phyloP scores from a whole-genome alignment of 2,888 invertebrate species.

The Spilarctia lutea region DNA sequence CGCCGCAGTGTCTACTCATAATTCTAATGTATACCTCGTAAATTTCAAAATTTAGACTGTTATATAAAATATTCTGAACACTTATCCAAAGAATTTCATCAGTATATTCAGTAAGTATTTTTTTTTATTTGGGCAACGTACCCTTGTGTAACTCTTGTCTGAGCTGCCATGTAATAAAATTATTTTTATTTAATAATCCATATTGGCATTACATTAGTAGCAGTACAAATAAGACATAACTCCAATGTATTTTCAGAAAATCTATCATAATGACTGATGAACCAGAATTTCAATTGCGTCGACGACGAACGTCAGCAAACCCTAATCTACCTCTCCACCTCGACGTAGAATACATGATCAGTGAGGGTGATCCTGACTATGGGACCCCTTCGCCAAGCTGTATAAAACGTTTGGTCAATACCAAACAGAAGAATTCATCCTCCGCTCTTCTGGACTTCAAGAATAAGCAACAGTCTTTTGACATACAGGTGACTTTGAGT shows the following conservation, averaged over 20 bases:
- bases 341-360: slow-evolving; percentile 73
- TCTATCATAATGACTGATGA: slow-evolving; percentile 67
- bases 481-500: slow-evolving; percentile 71
- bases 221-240: neutral
- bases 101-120: slow-evolving; percentile 29
- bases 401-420: slow-evolving; percentile 67
- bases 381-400: slow-evolving; percentile 80
- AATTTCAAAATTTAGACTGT: slow-evolving; percentile 22
- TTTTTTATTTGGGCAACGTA: neutral
- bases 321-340: slow-evolving; percentile 72
- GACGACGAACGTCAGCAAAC: slow-evolving; percentile 73
- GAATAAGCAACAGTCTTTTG: slow-evolving; percentile 83
- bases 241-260: slow-evolving; percentile 21
- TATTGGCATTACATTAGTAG: neutral
- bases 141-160: neutral
- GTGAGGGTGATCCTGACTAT: slow-evolving; percentile 71
- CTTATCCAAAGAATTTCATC: slow-evolving; percentile 22
- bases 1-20: slow-evolving; percentile 56
- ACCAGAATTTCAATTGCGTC: slow-evolving; percentile 72
- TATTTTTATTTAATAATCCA: neutral
- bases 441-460: slow-evolving; percentile 77
- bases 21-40: slow-evolving; percentile 38
- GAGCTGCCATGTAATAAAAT: neutral
- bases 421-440: slow-evolving; percentile 58
- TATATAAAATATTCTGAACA: neutral